Evolutionary conservation across 2,797 vertebrate genomes (phyloP).

Genomic region (Pteronotus mesoamericanus): DNA sequence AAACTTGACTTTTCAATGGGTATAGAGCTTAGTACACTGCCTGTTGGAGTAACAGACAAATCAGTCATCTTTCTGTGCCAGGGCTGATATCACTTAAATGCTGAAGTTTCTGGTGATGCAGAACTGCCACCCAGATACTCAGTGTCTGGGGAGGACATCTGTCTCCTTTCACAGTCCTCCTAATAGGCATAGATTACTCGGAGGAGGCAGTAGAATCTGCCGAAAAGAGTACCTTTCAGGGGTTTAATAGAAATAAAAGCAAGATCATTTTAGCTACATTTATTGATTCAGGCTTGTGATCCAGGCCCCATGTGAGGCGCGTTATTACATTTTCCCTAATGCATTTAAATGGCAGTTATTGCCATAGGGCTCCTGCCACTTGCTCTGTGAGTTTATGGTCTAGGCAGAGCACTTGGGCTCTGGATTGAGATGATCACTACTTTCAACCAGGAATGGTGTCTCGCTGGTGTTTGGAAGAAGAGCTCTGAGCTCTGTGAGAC

Average conservation of each 20-base stretch:
- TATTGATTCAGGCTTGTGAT: background rate
- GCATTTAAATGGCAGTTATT: background rate
- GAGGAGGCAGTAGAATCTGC: background rate
- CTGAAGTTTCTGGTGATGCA: background rate
- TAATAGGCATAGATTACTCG: background rate
- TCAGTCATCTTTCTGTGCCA: background rate
- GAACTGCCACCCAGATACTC: background rate
- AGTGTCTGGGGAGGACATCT: background rate
- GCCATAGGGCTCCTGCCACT: background rate
- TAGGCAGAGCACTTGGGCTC: background rate
- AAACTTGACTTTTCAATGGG: slow-evolving; percentile 65
- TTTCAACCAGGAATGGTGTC: background rate
- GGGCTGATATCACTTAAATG: background rate
- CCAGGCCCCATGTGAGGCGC: accelerated
- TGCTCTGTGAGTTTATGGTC: background rate
- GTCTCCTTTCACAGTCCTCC: background rate
- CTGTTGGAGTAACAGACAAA: background rate
- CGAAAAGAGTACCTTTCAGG: background rate
- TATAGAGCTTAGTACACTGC: slow-evolving; percentile 53
- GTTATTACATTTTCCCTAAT: background rate
- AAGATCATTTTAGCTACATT: background rate
- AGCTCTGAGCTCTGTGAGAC: background rate
- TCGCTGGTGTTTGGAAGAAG: background rate
- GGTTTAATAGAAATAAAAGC: background rate
- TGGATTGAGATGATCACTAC: background rate